Conservation (phyloP, 2,888 invertebrate species). For the Parapristionchus giblindavisi region DNA sequence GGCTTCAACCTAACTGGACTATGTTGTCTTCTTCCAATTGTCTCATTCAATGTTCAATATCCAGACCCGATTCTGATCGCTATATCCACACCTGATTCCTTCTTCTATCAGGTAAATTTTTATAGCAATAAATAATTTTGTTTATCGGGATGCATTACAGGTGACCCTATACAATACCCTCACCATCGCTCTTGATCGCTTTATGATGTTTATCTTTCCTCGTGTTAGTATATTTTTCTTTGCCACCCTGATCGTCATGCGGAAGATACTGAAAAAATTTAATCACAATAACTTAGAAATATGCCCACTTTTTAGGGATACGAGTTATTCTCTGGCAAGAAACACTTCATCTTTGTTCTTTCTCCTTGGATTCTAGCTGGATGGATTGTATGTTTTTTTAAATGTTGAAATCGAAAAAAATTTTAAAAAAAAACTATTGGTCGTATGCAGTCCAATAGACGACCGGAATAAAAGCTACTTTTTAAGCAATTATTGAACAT, state of each 20-base stretch:
- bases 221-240: not conserved
- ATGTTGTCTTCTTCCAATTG: not conserved
- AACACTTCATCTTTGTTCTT: conserved; percentile 24
- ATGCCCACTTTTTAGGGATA: conserved; percentile 4
- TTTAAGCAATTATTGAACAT: not conserved
- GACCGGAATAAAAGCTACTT: too few relatives aligned
- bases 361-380: conserved; percentile 27
- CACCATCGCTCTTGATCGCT: conserved; percentile 22
- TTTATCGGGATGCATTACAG: not conserved
- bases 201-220: conserved; percentile 28
- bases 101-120: conserved; percentile 5
- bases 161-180: conserved; percentile 20
- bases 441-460: too few relatives aligned
- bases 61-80: not conserved
- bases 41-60: conserved; percentile 8
- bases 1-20: conserved; percentile 16
- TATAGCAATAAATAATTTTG: not conserved
- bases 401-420: too few relatives aligned
- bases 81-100: conserved; percentile 6
- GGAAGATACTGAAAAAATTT: too few relatives aligned
- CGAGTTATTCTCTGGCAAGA: conserved; percentile 18
- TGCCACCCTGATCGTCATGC: not conserved
- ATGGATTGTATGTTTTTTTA: conserved; percentile 18
- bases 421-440: too few relatives aligned
- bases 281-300: too few relatives aligned